Percentiles rank a stretch among this genome's conserved stretches.
Evolutionary conservation across 1,140 invertebrate genomes (phyloP).

Genomic region (Brachionus asplanchnoidis): DNA sequence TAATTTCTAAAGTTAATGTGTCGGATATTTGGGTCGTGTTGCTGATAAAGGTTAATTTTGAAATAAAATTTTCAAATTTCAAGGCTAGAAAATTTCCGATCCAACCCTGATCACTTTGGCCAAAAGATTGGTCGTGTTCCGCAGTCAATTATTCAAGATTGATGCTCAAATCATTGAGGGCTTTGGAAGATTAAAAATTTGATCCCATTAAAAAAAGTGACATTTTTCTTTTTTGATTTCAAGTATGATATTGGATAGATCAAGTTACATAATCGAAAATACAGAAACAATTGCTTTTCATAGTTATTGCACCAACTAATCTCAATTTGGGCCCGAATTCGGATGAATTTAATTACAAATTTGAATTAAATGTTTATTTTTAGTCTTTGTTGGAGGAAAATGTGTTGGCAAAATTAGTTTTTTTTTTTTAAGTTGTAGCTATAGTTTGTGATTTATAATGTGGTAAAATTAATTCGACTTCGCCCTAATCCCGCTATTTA

Average conservation of each 20-base stretch:
- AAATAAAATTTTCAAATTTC: background rate
- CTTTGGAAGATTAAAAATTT: background rate
- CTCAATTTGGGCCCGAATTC: background rate
- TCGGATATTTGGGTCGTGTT: background rate
- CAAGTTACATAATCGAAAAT: slow-evolving; percentile 4
- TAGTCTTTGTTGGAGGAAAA: background rate
- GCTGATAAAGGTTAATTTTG: background rate
- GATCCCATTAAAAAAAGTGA: background rate
- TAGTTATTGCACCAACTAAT: background rate
- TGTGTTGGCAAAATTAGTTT: slow-evolving; percentile 9
- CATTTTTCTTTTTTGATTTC: background rate
- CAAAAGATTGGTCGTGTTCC: background rate
- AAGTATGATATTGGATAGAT: background rate
- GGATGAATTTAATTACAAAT: background rate
- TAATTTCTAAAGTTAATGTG: background rate
- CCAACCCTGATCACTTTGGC: background rate
- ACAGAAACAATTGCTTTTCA: background rate
- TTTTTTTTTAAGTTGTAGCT: background rate
- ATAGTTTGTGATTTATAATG: background rate
- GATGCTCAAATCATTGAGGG: background rate
- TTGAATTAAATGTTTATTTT: background rate
- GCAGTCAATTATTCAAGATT: background rate
- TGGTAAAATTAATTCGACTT: slow-evolving; percentile 19
- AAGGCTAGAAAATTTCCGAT: background rate
- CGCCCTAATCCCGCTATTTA: slow-evolving; percentile 23